Percentiles rank a stretch among this genome's conserved stretches.
phyloP scores from a whole-genome alignment of 1,140 invertebrate genomes.

The Conus ventricosus region DNA sequence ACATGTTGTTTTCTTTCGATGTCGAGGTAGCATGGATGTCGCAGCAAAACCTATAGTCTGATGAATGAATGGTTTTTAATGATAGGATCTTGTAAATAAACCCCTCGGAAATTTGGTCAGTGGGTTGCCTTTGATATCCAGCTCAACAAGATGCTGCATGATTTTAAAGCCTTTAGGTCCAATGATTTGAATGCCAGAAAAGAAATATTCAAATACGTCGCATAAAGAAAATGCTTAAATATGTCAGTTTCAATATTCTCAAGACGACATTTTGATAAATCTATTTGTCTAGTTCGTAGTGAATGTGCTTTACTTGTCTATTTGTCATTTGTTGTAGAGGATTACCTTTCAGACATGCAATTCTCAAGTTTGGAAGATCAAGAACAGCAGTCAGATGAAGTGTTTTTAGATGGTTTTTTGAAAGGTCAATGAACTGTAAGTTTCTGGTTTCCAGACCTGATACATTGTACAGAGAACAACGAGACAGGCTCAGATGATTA shows the following conservation, averaged over 20 bases:
- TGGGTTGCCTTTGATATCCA: not conserved
- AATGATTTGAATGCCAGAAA: not conserved
- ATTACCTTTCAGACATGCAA: not conserved
- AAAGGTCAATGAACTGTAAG: not conserved
- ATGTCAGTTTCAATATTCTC: not conserved
- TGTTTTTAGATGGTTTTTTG: not conserved
- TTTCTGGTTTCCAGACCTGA: not conserved
- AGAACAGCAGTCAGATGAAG: not conserved
- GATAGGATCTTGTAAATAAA: slow-evolving; percentile 38
- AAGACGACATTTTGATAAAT: not conserved
- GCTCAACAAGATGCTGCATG: not conserved
- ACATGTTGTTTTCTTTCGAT: slow-evolving; percentile 38
- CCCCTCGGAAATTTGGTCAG: not conserved
- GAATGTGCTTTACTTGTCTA: not conserved
- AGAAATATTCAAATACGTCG: not conserved
- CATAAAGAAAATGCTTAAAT: slow-evolving; percentile 1
- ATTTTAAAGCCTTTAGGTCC: not conserved
- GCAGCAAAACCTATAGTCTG: slow-evolving; percentile 30
- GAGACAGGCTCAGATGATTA: not conserved
- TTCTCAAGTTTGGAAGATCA: not conserved
- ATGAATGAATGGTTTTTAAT: slow-evolving; percentile 38
- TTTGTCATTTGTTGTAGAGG: not conserved
- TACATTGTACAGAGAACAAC: not conserved
- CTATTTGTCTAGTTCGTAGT: not conserved
- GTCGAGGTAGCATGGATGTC: not conserved